Evolutionary conservation across 1,140 invertebrate genomes (phyloP).

Genomic region (Tetraneura akinire): DNA sequence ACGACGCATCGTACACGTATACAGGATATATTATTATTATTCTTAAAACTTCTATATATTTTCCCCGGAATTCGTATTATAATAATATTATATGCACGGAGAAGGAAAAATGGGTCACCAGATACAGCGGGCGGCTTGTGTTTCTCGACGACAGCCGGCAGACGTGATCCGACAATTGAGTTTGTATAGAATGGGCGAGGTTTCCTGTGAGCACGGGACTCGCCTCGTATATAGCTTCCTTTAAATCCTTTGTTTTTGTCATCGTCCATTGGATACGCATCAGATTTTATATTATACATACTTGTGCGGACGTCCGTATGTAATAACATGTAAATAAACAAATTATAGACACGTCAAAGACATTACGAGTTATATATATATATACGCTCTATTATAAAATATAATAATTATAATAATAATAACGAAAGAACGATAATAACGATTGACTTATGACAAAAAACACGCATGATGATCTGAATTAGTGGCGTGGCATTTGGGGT

Average conservation of each 20-base stretch:
- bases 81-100: too few relatives aligned
- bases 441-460: too few relatives aligned
- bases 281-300: neutral
- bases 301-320: too few relatives aligned
- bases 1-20: too few relatives aligned
- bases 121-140: slow-evolving; percentile 16
- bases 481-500: too few relatives aligned
- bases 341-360: neutral
- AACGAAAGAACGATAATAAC: too few relatives aligned
- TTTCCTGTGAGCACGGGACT: slow-evolving; percentile 49
- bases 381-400: too few relatives aligned
- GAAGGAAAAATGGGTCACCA: slow-evolving; percentile 20
- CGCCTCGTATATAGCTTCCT: slow-evolving; percentile 37
- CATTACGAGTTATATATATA: neutral
- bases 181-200: slow-evolving; percentile 49
- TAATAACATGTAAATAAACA: neutral
- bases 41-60: too few relatives aligned
- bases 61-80: too few relatives aligned
- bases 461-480: too few relatives aligned
- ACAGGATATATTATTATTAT: too few relatives aligned
- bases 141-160: slow-evolving; percentile 42
- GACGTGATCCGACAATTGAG: slow-evolving; percentile 47
- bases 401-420: too few relatives aligned
- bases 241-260: slow-evolving; percentile 49
- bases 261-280: slow-evolving; percentile 41